Percentiles rank a stretch among this genome's conserved stretches.
Conservation (phyloP, 2,888 invertebrate genomes). For the Plagiodera versicolora region DNA sequence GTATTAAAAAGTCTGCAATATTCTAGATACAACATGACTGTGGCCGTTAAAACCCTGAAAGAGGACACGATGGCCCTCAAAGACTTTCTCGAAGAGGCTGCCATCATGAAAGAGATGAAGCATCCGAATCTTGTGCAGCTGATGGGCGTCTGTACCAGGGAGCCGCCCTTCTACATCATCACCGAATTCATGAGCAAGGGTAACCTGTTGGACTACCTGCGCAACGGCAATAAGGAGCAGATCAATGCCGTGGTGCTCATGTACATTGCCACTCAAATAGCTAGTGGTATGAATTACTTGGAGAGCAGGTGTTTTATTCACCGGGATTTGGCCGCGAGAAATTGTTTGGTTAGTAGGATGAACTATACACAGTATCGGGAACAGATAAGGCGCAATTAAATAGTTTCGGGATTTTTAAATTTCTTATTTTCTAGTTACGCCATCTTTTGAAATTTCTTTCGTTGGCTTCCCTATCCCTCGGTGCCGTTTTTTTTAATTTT, state of each 20-base stretch:
- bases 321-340: slow-evolving; percentile 96
- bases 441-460: no score
- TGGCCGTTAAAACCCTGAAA: slow-evolving; percentile 98
- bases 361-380: no score
- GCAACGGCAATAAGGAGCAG: slow-evolving; percentile 81
- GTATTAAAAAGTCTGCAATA: no score
- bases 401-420: no score
- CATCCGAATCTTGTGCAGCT: slow-evolving; percentile 98
- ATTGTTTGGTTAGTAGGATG: slow-evolving; percentile 98
- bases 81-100: slow-evolving; percentile 98
- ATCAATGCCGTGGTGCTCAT: slow-evolving; percentile 95
- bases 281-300: slow-evolving; percentile 97
- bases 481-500: no score
- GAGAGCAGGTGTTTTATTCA: slow-evolving; percentile 96
- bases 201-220: slow-evolving; percentile 93
- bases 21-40: slow-evolving; percentile 82
- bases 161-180: slow-evolving; percentile 99
- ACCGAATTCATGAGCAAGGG: slow-evolving; percentile 99
- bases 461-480: no score
- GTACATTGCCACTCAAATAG: slow-evolving; percentile 99
- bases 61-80: slow-evolving; percentile 99
- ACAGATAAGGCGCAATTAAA: no score
- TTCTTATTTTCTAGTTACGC: no score
- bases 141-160: slow-evolving; percentile 96
- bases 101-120: slow-evolving; percentile 99